Evolutionary conservation across 1,140 invertebrate species (phyloP).

Genomic region (Ridgeia piscesae): DNA sequence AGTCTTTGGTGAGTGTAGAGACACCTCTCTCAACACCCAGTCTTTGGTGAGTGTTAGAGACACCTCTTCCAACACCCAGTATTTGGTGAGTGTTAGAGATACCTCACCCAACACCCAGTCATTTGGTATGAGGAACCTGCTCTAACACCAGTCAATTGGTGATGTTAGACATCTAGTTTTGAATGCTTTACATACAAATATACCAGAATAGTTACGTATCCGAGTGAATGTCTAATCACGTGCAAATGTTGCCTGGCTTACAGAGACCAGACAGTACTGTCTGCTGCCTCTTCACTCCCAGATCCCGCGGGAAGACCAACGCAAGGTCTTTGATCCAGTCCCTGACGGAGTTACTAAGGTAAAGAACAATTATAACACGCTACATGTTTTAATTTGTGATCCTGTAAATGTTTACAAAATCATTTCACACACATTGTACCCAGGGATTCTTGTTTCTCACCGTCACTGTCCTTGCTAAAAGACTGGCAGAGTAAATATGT

Average conservation of each 20-base stretch:
- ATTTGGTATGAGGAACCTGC: conserved; percentile 65
- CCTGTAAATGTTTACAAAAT: no score
- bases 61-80: no score
- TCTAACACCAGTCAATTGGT: no score
- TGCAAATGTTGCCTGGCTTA: not conserved
- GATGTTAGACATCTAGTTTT: not conserved
- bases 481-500: no score
- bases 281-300: conserved; percentile 59
- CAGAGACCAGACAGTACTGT: conserved; percentile 45
- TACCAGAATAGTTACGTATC: no score
- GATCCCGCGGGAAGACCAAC: conserved; percentile 58
- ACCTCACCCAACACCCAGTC: conserved; percentile 73
- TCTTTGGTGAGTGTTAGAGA: conserved; percentile 65
- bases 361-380: not conserved
- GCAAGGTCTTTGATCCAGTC: conserved; percentile 55
- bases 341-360: conserved; percentile 58
- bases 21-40: conserved; percentile 74
- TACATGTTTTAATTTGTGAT: not conserved
- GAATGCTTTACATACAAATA: no score
- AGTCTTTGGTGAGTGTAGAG: no score
- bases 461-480: no score
- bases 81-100: no score
- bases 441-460: no score
- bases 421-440: no score
- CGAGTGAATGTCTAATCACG: no score